A percentile compares a stretch with the other conserved stretches of the same genome.
Evolutionary conservation across 1,140 invertebrate species (phyloP).

Genomic region (Dreissena polymorpha): DNA sequence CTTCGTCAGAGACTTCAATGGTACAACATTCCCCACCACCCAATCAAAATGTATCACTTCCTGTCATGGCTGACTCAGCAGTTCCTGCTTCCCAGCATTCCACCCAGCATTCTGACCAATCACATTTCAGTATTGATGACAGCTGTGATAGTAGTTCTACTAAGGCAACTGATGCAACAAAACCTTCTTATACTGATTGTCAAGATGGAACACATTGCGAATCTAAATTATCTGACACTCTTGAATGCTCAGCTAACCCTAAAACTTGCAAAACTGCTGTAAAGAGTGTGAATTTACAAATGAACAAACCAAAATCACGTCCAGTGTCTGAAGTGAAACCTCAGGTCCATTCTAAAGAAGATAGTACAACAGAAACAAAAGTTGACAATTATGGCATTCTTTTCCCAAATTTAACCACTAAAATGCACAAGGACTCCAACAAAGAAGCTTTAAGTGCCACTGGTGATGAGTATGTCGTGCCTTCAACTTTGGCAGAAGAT

Average conservation of each 20-base stretch:
- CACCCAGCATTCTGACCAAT: conserved; percentile 25
- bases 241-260: conserved; percentile 31
- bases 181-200: conserved; percentile 11
- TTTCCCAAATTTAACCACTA: conserved; percentile 49
- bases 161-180: conserved; percentile 25
- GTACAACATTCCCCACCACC: conserved; percentile 23
- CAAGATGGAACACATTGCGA: conserved; percentile 28
- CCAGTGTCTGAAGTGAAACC: conserved; percentile 45
- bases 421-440: conserved; percentile 1
- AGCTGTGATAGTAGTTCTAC: too few relatives aligned
- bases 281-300: conserved; percentile 43
- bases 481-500: neutral
- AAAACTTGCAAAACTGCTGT: conserved; percentile 22
- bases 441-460: neutral
- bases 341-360: neutral
- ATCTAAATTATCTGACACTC: neutral
- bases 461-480: too few relatives aligned
- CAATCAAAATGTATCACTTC: conserved; percentile 8
- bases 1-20: too few relatives aligned
- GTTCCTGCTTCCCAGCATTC: conserved; percentile 27
- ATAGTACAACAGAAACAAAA: neutral
- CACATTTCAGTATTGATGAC: neutral
- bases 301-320: neutral
- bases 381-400: conserved; percentile 54
- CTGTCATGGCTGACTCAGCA: conserved; percentile 23